phyloP scores from a whole-genome alignment of 2,888 invertebrate genomes.

The Holacanthella duospinosa region DNA sequence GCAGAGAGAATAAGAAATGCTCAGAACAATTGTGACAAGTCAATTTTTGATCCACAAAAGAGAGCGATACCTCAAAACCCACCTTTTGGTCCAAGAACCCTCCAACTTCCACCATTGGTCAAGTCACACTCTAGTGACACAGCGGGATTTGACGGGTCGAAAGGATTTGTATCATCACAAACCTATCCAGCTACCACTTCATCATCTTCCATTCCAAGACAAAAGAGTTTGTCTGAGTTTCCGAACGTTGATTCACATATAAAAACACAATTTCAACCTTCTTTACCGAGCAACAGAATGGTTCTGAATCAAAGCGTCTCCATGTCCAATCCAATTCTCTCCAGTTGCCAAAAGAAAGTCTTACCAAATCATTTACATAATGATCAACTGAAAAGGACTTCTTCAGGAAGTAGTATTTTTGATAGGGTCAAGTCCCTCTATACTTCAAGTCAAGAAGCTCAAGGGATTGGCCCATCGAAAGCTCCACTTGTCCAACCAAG shows the following conservation, averaged over 20 bases:
- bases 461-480: slow-evolving; percentile 41
- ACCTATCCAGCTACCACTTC: background rate
- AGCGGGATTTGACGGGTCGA: background rate
- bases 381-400: slow-evolving; percentile 38
- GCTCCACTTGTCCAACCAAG: slow-evolving; percentile 44
- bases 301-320: background rate
- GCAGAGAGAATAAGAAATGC: slow-evolving; percentile 25
- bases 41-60: slow-evolving; percentile 30
- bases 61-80: slow-evolving; percentile 38
- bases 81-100: slow-evolving; percentile 25
- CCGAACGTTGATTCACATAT: slow-evolving; percentile 14
- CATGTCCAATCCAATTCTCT: background rate
- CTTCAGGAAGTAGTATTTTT: slow-evolving; percentile 38
- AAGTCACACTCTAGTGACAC: slow-evolving; percentile 36
- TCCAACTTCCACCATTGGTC: slow-evolving; percentile 26
- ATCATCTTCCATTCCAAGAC: slow-evolving; percentile 27
- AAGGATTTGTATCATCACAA: background rate
- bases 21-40: slow-evolving; percentile 27
- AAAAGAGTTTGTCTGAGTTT: slow-evolving; percentile 35
- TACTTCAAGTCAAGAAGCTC: slow-evolving; percentile 40
- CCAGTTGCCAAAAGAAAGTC: background rate
- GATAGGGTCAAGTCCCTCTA: slow-evolving; percentile 35
- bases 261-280: background rate
- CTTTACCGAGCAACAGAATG: too few relatives aligned
- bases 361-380: slow-evolving; percentile 12